These are phyloP conservation scores for Brachystomella parvula DNA, from an alignment of 1,140 invertebrate species.

Conservation along the genomic window DNA sequence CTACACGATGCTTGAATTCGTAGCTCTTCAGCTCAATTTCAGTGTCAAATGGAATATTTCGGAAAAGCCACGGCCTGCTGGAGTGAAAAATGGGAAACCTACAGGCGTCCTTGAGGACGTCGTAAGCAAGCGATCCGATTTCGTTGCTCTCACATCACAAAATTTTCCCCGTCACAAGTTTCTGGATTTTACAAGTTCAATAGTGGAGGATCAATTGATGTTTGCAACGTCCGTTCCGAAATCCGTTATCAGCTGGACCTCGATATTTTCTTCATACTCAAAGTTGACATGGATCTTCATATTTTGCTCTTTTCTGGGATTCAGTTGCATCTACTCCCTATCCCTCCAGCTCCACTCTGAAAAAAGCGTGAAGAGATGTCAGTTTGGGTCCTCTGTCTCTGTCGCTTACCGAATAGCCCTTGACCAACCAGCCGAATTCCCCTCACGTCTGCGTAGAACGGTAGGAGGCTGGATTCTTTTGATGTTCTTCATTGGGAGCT, in stretches of 20 bases:
- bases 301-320: not conserved
- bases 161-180: too few species aligned
- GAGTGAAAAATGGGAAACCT: too few species aligned
- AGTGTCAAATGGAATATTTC: too few species aligned
- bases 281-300: not conserved
- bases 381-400: not conserved
- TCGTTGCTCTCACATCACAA: too few species aligned
- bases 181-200: too few species aligned
- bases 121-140: too few species aligned
- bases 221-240: not conserved
- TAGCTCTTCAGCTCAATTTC: too few species aligned
- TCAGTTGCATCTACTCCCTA: not conserved
- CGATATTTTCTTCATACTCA: not conserved
- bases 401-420: not conserved
- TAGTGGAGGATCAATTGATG: not conserved
- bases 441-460: not conserved
- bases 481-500: slow-evolving; percentile 20
- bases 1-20: too few species aligned
- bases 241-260: not conserved
- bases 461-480: slow-evolving; percentile 14
- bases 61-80: too few species aligned
- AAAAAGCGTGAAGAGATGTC: not conserved
- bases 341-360: not conserved
- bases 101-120: too few species aligned
- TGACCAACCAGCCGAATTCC: not conserved